Conservation (phyloP, 2,113 vertebrate species). For the Neolamprologus brichardi region DNA sequence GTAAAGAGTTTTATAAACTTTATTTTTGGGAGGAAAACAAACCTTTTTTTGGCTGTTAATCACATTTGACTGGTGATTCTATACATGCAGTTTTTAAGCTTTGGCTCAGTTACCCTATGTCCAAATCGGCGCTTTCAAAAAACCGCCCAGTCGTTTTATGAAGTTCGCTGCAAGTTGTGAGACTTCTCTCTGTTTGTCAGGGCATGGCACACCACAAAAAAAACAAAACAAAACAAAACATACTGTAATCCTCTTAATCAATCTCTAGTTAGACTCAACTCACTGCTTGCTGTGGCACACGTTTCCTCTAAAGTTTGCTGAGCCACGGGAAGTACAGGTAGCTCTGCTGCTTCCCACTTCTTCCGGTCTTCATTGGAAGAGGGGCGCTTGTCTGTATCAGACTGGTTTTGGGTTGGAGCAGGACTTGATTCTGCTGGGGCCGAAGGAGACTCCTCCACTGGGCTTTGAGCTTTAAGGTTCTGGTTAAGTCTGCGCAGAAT, state of each 20-base stretch:
- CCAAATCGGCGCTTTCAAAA: neutral
- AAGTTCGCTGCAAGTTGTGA: neutral
- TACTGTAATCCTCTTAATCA: neutral
- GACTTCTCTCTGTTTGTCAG: neutral
- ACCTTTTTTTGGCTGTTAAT: neutral
- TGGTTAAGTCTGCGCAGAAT: slow-evolving; percentile 90
- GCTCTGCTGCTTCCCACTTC: slow-evolving; percentile 83
- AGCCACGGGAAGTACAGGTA: slow-evolving; percentile 75
- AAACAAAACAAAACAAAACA: neutral
- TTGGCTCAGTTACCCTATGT: neutral
- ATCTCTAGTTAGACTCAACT: neutral
- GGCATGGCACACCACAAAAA: neutral
- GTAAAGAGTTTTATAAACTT: neutral
- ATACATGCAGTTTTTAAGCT: neutral
- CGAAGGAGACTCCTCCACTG: slow-evolving; percentile 23
- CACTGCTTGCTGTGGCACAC: slow-evolving; percentile 47
- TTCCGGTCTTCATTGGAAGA: slow-evolving; percentile 70
- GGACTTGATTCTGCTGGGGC: slow-evolving; percentile 10
- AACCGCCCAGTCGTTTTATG: neutral
- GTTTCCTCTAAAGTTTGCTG: slow-evolving; percentile 75
- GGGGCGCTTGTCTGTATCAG: slow-evolving; percentile 11
- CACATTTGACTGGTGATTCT: neutral
- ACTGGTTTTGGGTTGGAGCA: slow-evolving; percentile 15
- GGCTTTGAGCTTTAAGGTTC: slow-evolving; percentile 80
- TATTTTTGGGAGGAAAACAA: neutral